Evolutionary conservation across 2,888 invertebrate genomes (phyloP), one percentile per base, ranked within the genome.

Genomic region (Pocota personata): DNA sequence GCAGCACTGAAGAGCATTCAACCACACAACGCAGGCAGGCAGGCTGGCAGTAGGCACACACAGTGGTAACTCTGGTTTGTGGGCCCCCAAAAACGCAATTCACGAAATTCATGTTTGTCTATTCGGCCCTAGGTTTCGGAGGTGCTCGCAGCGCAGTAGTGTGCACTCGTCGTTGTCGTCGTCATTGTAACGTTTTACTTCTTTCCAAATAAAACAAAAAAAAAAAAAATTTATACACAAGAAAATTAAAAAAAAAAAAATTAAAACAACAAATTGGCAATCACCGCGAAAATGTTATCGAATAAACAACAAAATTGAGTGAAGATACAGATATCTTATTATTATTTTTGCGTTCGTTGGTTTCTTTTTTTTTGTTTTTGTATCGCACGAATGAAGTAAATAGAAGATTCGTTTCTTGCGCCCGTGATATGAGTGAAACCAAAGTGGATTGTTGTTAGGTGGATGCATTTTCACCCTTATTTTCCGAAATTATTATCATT

Each of bases 111-210:
- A 91, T 91, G 91, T 90, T 91, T 91, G 91, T 91, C 92, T 92
- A 92, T 92, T 92, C 92, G 92, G 92, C 91, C 90, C 92, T 92
- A 92, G 92, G 92, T 92, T 92, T 92, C 92, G 92, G 92, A 92
- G 91, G 92, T 92, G 92, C 92, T 91, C 90, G 91, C 91, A 92
- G 90, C 91, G 90, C 91, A 90, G 89, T 89, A 90, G 90, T 90
- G 90, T 91, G 92, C 92, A 91, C 90, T 91, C 90, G 90, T 90
- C 89, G 86, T 79, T 50, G 50, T 73, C 72, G 72, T 82, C 72
- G 82, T 82, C 72, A 86, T 66, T 90, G 88, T 89, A 89, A 90
- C 89, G 89, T 90, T 89, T 90, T 88, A 88, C 87, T 89, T 88
- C 88, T 88, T 89, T 75, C 84, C 78, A 82, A 83, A 87, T 69